Evolutionary conservation across 2,797 vertebrate genomes (phyloP).

Genomic region (Megalops cyprinoides): DNA sequence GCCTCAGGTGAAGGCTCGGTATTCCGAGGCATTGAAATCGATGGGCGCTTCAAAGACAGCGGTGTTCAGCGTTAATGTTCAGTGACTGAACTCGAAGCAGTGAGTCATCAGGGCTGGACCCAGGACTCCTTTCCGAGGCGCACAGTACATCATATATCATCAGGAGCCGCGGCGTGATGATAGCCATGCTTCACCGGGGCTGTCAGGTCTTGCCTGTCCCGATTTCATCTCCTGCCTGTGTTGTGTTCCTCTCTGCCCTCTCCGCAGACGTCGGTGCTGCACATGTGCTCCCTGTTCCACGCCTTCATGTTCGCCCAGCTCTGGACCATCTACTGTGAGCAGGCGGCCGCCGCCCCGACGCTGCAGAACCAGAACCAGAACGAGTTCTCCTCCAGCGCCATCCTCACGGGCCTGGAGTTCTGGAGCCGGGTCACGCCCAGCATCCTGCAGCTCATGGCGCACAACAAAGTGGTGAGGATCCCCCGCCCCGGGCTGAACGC

Average conservation of each 20-base stretch:
- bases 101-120: neutral
- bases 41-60: constrained; percentile 3
- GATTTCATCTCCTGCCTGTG: constrained; percentile 13
- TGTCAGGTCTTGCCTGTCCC: constrained; percentile 7
- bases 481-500: too few relatives aligned
- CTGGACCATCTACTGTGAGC: constrained; percentile 98
- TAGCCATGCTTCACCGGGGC: neutral
- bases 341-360: constrained; percentile 86
- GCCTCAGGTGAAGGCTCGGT: neutral
- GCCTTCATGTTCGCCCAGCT: constrained; percentile 99
- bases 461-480: constrained; percentile 99
- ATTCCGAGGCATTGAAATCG: neutral
- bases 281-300: constrained; percentile 98
- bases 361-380: constrained; percentile 93
- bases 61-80: neutral
- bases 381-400: constrained; percentile 91
- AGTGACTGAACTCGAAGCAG: neutral
- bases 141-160: neutral
- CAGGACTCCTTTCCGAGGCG: neutral
- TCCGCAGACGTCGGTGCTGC: constrained; percentile 93
- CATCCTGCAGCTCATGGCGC: constrained; percentile 98
- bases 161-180: constrained; percentile 2
- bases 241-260: neutral
- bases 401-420: constrained; percentile 95
- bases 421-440: constrained; percentile 98